A percentile compares a stretch with the other conserved stretches of the same genome.
Conservation (phyloP, 1,140 invertebrate species). For the Drosophila parvula region DNA sequence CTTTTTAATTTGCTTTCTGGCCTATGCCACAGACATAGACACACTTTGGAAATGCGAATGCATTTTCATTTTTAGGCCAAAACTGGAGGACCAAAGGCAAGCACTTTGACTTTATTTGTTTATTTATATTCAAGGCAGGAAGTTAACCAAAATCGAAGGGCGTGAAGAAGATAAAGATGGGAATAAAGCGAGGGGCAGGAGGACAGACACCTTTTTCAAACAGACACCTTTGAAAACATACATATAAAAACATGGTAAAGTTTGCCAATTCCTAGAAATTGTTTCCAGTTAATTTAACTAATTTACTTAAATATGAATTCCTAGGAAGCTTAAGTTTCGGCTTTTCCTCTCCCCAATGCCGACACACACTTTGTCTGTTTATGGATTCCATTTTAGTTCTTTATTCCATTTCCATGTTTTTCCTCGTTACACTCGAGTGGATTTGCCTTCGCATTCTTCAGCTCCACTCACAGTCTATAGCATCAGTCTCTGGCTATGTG, state of each 20-base stretch:
- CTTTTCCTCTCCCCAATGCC: not conserved
- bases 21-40: slow-evolving; percentile 21
- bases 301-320: slow-evolving; percentile 14
- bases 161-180: not conserved
- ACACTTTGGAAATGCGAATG: slow-evolving; percentile 8
- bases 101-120: slow-evolving; percentile 22
- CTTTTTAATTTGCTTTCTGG: slow-evolving; percentile 51
- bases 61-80: slow-evolving; percentile 26
- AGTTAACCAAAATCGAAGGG: slow-evolving; percentile 8
- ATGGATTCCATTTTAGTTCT: slow-evolving; percentile 52
- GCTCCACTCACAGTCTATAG: not conserved
- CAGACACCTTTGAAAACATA: not conserved
- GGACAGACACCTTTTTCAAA: not conserved
- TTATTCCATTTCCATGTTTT: slow-evolving; percentile 24
- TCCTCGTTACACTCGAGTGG: slow-evolving; percentile 30
- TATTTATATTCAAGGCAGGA: not conserved
- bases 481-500: not conserved
- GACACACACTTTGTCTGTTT: slow-evolving; percentile 50
- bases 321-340: not conserved
- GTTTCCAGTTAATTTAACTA: slow-evolving; percentile 16
- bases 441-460: slow-evolving; percentile 39
- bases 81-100: slow-evolving; percentile 12
- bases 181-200: not conserved
- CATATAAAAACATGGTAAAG: too few species aligned
- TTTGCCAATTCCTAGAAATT: not conserved